phyloP scores from a whole-genome alignment of 2,797 vertebrate genomes.

The Eurystomus glaucurus region DNA sequence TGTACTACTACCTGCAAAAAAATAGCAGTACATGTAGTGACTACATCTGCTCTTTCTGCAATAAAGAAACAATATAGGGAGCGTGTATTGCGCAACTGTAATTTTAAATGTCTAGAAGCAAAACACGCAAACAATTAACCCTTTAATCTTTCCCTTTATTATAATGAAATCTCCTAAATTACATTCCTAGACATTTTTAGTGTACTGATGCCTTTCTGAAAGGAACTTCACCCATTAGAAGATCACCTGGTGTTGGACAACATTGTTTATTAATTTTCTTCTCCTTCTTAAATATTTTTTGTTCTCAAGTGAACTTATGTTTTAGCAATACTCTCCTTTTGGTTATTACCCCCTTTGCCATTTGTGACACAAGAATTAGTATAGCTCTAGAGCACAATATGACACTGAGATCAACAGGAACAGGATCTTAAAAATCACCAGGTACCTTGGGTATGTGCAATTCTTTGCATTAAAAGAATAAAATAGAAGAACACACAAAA shows the following conservation, averaged over 20 bases:
- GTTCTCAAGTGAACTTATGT: neutral
- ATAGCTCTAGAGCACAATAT: neutral
- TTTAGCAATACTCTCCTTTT: neutral
- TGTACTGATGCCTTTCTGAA: constrained; percentile 56
- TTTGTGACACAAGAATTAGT: neutral
- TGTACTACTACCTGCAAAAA: neutral
- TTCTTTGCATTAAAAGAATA: neutral
- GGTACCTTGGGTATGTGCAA: neutral
- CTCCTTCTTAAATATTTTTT: constrained; percentile 1
- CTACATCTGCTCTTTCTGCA: neutral
- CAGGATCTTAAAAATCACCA: constrained; percentile 22
- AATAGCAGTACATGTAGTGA: neutral
- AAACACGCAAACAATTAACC: neutral
- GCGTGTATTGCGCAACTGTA: neutral
- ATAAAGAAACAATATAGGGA: neutral
- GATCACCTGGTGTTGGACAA: neutral
- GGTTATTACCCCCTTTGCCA: neutral
- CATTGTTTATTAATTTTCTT: neutral
- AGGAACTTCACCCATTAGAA: neutral
- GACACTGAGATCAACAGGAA: constrained; percentile 3
- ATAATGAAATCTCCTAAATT: neutral
- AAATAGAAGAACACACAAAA: neutral
- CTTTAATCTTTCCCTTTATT: neutral
- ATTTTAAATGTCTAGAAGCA: neutral
- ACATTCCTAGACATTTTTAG: constrained; percentile 43